Evolutionary conservation across 2,888 invertebrate genomes (phyloP).

Genomic region (Malthinus seriepunctatus): DNA sequence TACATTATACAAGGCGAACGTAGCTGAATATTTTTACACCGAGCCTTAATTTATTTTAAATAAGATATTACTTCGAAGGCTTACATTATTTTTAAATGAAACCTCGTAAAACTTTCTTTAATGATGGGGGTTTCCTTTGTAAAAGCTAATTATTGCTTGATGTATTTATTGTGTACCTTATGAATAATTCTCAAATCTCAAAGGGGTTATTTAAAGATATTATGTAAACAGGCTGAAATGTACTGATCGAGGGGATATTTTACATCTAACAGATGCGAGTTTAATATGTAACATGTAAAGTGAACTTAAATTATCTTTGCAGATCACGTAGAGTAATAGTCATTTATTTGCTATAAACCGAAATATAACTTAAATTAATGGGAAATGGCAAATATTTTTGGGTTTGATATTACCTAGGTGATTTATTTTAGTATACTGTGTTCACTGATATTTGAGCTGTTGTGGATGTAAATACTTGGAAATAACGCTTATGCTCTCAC

Average conservation of each 20-base stretch:
- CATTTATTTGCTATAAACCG: too few species aligned
- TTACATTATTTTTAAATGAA: not conserved
- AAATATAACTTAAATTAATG: too few species aligned
- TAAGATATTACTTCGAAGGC: not conserved
- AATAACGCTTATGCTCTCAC: too few species aligned
- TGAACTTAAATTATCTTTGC: not conserved
- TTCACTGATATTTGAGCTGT: too few species aligned
- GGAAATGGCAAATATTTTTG: too few species aligned
- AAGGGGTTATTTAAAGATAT: constrained; percentile 3
- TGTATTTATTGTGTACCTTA: too few species aligned
- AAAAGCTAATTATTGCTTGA: too few species aligned
- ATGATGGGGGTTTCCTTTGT: too few species aligned
- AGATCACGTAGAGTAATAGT: not conserved
- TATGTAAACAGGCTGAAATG: constrained; percentile 1
- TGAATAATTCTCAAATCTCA: not conserved
- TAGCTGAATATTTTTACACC: constrained; percentile 1
- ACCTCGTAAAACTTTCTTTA: too few species aligned
- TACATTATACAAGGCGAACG: not conserved
- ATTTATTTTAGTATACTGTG: too few species aligned
- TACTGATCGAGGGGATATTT: not conserved
- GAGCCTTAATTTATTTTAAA: not conserved
- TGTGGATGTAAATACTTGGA: too few species aligned
- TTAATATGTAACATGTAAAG: not conserved
- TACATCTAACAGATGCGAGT: not conserved
- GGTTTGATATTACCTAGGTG: too few species aligned